These are phyloP conservation scores for Trachymyrmex cornetzi DNA, from an alignment of 1,140 invertebrate genomes.

Conservation along the genomic window DNA sequence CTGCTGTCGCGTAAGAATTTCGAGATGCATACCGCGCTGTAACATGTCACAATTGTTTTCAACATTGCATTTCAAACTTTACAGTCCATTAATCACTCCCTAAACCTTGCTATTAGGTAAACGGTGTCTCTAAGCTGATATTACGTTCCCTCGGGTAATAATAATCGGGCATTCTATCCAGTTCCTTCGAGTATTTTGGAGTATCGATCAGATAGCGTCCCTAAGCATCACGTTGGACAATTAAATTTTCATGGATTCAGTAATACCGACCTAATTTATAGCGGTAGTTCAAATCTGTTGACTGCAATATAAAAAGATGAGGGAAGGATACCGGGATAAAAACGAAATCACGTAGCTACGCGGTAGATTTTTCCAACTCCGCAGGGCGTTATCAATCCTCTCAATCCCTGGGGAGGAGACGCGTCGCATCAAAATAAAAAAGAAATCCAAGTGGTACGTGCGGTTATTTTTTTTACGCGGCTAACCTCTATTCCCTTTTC, in stretches of 20 bases:
- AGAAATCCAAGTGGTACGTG: not conserved
- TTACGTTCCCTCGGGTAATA: slow-evolving; percentile 40
- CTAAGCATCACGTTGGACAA: not conserved
- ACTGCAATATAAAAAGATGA: not conserved
- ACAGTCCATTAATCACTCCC: slow-evolving; percentile 45
- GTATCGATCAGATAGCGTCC: not conserved
- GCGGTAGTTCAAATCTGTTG: not conserved
- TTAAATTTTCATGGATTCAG: slow-evolving; percentile 10
- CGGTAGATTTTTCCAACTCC: slow-evolving; percentile 41
- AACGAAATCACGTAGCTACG: slow-evolving; percentile 41
- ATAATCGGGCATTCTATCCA: slow-evolving; percentile 21
- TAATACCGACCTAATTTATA: not conserved
- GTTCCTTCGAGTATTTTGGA: not conserved
- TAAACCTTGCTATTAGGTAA: slow-evolving; percentile 40
- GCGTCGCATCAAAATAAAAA: slow-evolving; percentile 2
- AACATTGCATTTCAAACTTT: slow-evolving; percentile 31
- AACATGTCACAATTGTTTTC: not conserved
- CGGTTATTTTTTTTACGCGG: slow-evolving; percentile 11
- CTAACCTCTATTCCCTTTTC: not conserved
- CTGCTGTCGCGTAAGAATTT: slow-evolving; percentile 14
- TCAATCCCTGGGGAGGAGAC: slow-evolving; percentile 8
- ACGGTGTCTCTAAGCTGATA: slow-evolving; percentile 19
- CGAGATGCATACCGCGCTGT: slow-evolving; percentile 1
- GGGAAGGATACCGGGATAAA: slow-evolving; percentile 1
- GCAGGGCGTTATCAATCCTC: slow-evolving; percentile 49